Evolutionary conservation across 2,113 vertebrate species (phyloP).

Genomic region (Notarius lentiginosus): DNA sequence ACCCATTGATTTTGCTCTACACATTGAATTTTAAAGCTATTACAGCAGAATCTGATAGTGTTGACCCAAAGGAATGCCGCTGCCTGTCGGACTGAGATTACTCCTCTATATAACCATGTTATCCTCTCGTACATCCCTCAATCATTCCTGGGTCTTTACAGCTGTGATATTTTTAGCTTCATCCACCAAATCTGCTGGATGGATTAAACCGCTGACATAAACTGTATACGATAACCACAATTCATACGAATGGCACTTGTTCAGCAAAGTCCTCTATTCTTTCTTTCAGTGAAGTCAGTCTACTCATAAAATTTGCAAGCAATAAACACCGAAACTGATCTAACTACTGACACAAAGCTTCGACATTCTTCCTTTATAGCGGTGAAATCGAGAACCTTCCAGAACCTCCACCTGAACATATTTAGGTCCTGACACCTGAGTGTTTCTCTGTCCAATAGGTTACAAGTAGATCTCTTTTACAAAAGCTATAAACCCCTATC

Average conservation of each 20-base stretch:
- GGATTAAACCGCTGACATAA: not conserved
- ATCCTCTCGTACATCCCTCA: conserved; percentile 25
- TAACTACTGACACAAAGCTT: not conserved
- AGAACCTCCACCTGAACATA: not conserved
- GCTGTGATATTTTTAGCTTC: not conserved
- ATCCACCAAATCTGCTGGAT: not conserved
- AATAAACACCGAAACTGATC: not conserved
- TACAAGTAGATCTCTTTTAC: not conserved
- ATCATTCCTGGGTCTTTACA: conserved; percentile 6
- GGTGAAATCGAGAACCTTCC: not conserved
- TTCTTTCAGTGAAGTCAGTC: not conserved
- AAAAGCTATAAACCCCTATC: not conserved
- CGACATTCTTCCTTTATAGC: not conserved
- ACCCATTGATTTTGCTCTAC: conserved; percentile 30
- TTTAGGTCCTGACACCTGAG: not conserved
- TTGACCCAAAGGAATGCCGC: conserved; percentile 8
- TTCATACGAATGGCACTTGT: not conserved
- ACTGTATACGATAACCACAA: not conserved
- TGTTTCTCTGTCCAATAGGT: not conserved
- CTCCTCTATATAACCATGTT: conserved; percentile 20
- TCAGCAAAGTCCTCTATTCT: not conserved
- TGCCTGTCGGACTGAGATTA: conserved; percentile 22
- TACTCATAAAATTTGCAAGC: not conserved
- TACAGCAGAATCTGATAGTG: conserved; percentile 1
- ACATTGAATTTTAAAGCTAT: conserved; percentile 39